Base-by-base conservation (phyloP, 2,797 vertebrate species). In the Tapera naevia region DNA sequence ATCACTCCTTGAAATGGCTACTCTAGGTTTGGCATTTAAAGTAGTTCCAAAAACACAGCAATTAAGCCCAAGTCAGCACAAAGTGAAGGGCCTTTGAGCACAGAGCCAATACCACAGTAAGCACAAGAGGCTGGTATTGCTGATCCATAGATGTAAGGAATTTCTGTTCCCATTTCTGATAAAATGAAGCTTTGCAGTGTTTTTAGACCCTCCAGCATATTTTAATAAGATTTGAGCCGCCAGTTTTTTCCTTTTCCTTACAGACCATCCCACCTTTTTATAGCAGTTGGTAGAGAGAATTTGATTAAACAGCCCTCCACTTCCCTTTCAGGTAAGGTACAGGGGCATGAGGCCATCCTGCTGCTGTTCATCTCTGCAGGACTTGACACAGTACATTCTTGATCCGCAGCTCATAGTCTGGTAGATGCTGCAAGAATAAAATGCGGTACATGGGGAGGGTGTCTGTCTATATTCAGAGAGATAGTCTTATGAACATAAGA, bases 401-500 rank as follows among this genome's bases (percentile, higher is more conserved):
- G 24, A n/a, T 60, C 30, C 60, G 67, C 56, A 80, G 66, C 45
- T 37, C 32, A 4, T 3, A 39, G 57, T 56, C 46, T 10, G 9
- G 46, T 85, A 32, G 81, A 35, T 87, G 33, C 74, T 80, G 9
- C 27, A 32, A 72, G 62, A 27, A 64, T 86, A 78, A 81, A 86
- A 48, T 39, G 41, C 9, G 3, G 37, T 83, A 13, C 32, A 2
- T 21, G 41, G 51, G 14, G 39, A 88, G 70, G 18, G 10, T 67
- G 73, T 70, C 82, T 91, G n/a, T 62, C 82, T 97, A 0, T 93
- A 74, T 78, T 53, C 91, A 91, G 89, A 41, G 54, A 80, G 56
- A 88, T 27, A 67, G 61, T 89, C 86, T 37, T 54, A 37, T 2
- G 83, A 96, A 80, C 84, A 91, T 89, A 91, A 56, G 89, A 93